Percentiles rank a stretch among this genome's conserved stretches.
Evolutionary conservation across 2,888 invertebrate genomes (phyloP).

Genomic region (Platynereis dumerilii): DNA sequence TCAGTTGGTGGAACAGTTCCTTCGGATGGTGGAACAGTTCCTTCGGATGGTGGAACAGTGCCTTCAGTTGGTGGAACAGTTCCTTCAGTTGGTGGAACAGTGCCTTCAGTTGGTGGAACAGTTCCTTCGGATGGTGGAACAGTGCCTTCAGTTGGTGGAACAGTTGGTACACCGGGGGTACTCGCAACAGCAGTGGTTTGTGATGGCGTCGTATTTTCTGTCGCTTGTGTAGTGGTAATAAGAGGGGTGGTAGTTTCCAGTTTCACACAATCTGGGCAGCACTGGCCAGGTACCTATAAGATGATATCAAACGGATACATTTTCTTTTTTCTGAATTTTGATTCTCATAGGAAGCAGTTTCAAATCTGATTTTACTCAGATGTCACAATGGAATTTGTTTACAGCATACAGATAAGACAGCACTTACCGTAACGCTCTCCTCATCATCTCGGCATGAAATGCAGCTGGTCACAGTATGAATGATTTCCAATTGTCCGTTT

Average conservation of each 20-base stretch:
- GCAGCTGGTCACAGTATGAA: background rate
- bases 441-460: background rate
- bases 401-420: too few species aligned
- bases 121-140: background rate
- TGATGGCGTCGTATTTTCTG: background rate
- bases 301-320: too few species aligned
- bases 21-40: background rate
- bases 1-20: background rate
- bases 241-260: background rate
- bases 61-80: background rate
- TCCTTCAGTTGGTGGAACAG: slow-evolving; percentile 1
- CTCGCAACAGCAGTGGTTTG: background rate
- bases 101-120: background rate
- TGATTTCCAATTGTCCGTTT: background rate
- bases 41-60: background rate
- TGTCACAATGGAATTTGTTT: too few species aligned
- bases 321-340: too few species aligned
- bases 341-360: too few species aligned
- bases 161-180: background rate
- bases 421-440: background rate
- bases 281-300: slow-evolving; percentile 5
- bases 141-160: background rate
- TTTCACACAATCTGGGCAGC: slow-evolving; percentile 9
- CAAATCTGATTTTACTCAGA: too few species aligned
- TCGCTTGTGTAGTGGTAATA: too few species aligned